Conservation (phyloP, 30 jellyfish, hydroid and myxozoan genomes). For the Calvadosia cruxmelitensis region DNA sequence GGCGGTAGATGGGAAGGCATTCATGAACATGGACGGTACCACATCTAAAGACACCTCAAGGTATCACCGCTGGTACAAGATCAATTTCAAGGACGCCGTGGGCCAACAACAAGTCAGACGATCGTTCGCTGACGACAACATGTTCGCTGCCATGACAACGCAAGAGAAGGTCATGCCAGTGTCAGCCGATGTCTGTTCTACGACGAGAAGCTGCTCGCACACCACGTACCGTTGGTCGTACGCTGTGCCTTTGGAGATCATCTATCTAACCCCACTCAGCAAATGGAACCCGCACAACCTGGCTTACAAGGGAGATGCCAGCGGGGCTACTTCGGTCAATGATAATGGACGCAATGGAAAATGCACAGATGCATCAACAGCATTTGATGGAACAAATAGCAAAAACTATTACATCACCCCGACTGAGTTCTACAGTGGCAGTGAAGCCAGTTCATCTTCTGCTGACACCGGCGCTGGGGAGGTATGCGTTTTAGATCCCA, state of each 20-base stretch:
- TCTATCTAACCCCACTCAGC: constrained; percentile 73
- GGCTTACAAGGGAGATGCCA: constrained; percentile 57
- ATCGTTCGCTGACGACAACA: constrained; percentile 52
- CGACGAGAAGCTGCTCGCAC: constrained; percentile 32
- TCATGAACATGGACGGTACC: not conserved
- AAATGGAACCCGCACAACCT: constrained; percentile 78
- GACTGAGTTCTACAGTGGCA: constrained; percentile 40
- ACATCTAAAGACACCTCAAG: constrained; percentile 37
- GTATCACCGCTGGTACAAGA: constrained; percentile 25
- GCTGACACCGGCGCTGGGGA: constrained; percentile 66
- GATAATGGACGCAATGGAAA: constrained; percentile 40
- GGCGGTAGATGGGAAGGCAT: constrained; percentile 1
- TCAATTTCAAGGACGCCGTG: constrained; percentile 77
- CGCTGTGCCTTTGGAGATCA: constrained; percentile 89
- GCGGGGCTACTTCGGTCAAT: constrained; percentile 27
- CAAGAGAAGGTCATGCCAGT: constrained; percentile 54
- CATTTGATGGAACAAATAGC: constrained; percentile 72
- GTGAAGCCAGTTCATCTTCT: constrained; percentile 22
- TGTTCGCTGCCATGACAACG: constrained; percentile 81
- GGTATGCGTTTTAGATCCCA: constrained; percentile 60
- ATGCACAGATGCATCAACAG: constrained; percentile 26
- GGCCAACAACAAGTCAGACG: constrained; percentile 48
- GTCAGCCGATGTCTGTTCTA: not conserved
- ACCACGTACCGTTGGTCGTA: constrained; percentile 73
- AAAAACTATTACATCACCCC: constrained; percentile 64